Evolutionary conservation across 2,113 vertebrate genomes (phyloP).

Genomic region (Calyptommatus sinebrachiatus): DNA sequence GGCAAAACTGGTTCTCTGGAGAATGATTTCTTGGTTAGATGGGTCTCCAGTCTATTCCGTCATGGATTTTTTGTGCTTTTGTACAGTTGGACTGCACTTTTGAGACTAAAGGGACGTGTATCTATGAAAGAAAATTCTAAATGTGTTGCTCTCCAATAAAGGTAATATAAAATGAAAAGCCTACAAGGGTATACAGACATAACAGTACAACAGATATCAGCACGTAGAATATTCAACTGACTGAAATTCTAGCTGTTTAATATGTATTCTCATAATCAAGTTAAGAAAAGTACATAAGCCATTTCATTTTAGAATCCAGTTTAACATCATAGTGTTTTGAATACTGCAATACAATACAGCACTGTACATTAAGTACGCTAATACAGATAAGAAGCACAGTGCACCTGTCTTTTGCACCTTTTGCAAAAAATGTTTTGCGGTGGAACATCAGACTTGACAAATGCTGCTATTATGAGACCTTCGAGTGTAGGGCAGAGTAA

Average conservation of each 20-base stretch:
- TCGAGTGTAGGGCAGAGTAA: too few relatives aligned
- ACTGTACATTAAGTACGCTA: neutral
- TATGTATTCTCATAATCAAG: neutral
- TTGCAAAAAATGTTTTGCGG: too few relatives aligned
- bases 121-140: neutral
- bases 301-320: neutral
- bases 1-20: neutral
- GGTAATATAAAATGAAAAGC: neutral
- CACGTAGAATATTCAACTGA: neutral
- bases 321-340: neutral
- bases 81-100: neutral
- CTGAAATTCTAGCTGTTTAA: neutral
- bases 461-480: too few relatives aligned
- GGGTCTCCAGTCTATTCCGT: too few relatives aligned
- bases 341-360: neutral
- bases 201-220: neutral
- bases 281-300: neutral
- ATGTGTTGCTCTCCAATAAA: neutral
- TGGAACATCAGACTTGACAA: too few relatives aligned
- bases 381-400: neutral
- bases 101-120: neutral
- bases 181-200: neutral
- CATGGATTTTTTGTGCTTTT: neutral
- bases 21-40: too few relatives aligned
- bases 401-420: too few relatives aligned